These are phyloP conservation scores for Verasper variegatus DNA, from an alignment of 2,113 vertebrate genomes.

Conservation along the genomic window DNA sequence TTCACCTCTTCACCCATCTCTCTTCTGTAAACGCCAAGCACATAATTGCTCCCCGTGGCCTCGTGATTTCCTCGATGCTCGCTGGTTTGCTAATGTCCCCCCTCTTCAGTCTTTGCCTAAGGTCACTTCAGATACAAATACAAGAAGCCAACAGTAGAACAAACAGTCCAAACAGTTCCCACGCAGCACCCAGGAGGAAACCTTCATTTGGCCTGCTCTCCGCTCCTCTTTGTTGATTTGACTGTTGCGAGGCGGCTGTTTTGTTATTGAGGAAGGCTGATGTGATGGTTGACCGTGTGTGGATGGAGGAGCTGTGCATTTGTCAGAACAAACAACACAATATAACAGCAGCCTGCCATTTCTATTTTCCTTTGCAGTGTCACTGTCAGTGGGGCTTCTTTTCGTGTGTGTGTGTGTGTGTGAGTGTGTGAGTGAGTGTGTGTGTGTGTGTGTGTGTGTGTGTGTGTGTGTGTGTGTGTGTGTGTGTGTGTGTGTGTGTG, in stretches of 20 bases:
- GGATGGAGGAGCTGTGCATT: slow-evolving; percentile 1
- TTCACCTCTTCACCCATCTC: slow-evolving; percentile 20
- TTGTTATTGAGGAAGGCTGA: slow-evolving; percentile 8
- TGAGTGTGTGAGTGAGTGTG: neutral
- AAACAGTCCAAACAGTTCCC: slow-evolving; percentile 31
- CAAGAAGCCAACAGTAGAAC: slow-evolving; percentile 44
- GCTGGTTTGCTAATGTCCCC: slow-evolving; percentile 63
- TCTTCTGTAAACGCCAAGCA: slow-evolving; percentile 66
- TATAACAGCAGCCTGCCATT: slow-evolving; percentile 2
- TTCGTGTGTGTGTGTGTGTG: slow-evolving; percentile 18
- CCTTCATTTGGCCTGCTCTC: slow-evolving; percentile 8
- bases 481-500: neutral
- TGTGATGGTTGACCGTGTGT: slow-evolving; percentile 5
- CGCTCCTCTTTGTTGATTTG: slow-evolving; percentile 16
- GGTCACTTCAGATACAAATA: slow-evolving; percentile 62
- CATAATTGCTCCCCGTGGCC: slow-evolving; percentile 75
- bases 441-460: no score
- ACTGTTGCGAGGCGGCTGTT: slow-evolving; percentile 26
- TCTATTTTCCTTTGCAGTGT: slow-evolving; percentile 29
- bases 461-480: no score
- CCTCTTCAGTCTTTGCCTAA: slow-evolving; percentile 55
- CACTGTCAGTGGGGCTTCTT: slow-evolving; percentile 18
- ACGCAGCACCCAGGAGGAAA: slow-evolving; percentile 26
- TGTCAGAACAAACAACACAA: slow-evolving; percentile 28
- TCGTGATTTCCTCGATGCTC: slow-evolving; percentile 67